These are phyloP conservation scores for Minunthozetes semirufus DNA, from an alignment of 2,888 invertebrate genomes.

Conservation along the genomic window DNA sequence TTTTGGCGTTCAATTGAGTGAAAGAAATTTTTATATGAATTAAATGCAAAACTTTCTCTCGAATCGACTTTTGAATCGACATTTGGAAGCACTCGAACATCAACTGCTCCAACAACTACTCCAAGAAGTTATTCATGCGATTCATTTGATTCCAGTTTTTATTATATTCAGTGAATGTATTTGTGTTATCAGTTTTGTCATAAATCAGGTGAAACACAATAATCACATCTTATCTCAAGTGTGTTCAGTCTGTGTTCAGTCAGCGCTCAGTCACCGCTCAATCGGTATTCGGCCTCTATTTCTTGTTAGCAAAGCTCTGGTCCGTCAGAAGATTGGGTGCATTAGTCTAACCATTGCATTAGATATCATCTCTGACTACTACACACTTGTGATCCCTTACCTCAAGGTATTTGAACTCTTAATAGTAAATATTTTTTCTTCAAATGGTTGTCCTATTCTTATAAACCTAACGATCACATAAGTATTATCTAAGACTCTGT, in stretches of 20 bases:
- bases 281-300: too few species aligned
- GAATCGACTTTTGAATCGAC: background rate
- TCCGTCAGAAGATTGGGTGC: slow-evolving; percentile 19
- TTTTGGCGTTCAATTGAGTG: background rate
- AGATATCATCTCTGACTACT: background rate
- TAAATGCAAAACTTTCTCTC: background rate
- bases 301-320: too few species aligned
- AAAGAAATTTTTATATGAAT: background rate
- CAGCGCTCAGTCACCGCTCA: background rate
- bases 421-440: slow-evolving; percentile 11
- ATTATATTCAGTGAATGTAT: too few species aligned
- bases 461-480: slow-evolving; percentile 20
- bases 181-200: too few species aligned
- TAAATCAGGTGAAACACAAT: background rate
- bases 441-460: slow-evolving; percentile 16
- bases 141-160: too few species aligned
- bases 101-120: too few species aligned
- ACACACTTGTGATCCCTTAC: slow-evolving; percentile 17
- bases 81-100: background rate
- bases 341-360: slow-evolving; percentile 13
- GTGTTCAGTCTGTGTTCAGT: background rate
- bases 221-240: background rate
- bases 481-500: background rate
- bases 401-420: slow-evolving; percentile 19
- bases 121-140: too few species aligned